Conservation (phyloP, 1,140 invertebrate species). For the Trichoplusia ni region DNA sequence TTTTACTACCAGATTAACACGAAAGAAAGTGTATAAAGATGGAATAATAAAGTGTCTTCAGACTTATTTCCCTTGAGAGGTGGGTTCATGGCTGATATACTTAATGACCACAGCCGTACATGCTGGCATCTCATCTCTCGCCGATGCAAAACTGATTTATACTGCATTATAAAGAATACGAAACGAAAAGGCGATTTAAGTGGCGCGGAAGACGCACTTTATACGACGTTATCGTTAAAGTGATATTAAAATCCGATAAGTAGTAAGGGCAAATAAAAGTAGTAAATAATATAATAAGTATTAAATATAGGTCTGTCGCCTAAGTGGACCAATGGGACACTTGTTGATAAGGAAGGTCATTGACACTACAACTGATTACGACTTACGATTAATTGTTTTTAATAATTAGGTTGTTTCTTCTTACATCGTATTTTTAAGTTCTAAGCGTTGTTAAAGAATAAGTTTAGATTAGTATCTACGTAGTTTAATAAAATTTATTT, state of each 20-base stretch:
- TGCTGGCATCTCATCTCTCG: neutral
- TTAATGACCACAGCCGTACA: neutral
- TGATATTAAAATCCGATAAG: neutral
- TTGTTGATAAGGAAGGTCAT: constrained; percentile 56
- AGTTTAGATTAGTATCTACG: too few species aligned
- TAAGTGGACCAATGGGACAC: constrained; percentile 46
- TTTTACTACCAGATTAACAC: too few species aligned
- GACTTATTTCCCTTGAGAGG: too few species aligned
- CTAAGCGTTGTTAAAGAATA: too few species aligned
- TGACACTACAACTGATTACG: constrained; percentile 50
- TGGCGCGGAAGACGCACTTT: neutral
- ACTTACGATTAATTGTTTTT: too few species aligned
- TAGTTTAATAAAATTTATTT: too few species aligned
- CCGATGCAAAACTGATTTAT: neutral
- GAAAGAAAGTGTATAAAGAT: neutral
- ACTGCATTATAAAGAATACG: neutral
- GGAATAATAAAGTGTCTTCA: neutral
- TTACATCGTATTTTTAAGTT: too few species aligned
- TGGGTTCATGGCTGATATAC: too few species aligned
- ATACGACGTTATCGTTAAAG: neutral
- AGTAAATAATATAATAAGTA: neutral
- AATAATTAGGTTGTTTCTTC: too few species aligned
- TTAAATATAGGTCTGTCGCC: neutral
- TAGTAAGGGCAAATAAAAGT: neutral
- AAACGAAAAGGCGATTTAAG: neutral